Conservation (phyloP, 2,888 invertebrate genomes). For the Drosophila emarginata region DNA sequence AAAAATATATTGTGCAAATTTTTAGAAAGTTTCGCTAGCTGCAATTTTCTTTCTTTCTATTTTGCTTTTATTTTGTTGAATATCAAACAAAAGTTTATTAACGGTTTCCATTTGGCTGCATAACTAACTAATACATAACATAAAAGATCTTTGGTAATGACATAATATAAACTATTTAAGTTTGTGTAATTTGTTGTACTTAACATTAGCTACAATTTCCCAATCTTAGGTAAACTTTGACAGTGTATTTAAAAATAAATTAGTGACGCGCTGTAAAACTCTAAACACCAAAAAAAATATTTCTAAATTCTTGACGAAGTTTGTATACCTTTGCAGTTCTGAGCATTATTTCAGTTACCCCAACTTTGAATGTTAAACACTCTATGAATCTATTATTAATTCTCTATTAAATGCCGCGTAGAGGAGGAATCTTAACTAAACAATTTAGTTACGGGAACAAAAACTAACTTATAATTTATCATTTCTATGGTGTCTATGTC, state of each 20-base stretch:
- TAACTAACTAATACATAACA: neutral
- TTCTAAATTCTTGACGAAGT: neutral
- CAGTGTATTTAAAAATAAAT: neutral
- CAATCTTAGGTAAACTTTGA: neutral
- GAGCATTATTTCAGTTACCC: too few relatives aligned
- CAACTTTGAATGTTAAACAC: too few relatives aligned
- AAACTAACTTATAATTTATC: too few relatives aligned
- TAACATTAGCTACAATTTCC: neutral
- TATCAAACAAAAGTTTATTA: neutral
- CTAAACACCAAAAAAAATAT: neutral
- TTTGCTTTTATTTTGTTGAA: neutral
- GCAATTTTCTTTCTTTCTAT: neutral
- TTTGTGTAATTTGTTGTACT: constrained; percentile 3
- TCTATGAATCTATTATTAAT: too few relatives aligned
- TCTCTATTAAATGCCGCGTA: too few relatives aligned
- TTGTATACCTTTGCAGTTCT: neutral
- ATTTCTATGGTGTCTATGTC: too few relatives aligned
- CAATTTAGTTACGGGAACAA: too few relatives aligned
- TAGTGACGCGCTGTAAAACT: too few relatives aligned
- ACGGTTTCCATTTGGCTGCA: neutral
- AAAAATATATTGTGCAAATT: neutral
- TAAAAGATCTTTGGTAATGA: constrained; percentile 1
- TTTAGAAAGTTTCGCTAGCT: neutral
- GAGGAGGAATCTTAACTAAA: too few relatives aligned
- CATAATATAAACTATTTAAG: neutral